These are phyloP conservation scores for Pomatostomus ruficeps DNA, from an alignment of 2,113 vertebrate genomes.

Conservation along the genomic window DNA sequence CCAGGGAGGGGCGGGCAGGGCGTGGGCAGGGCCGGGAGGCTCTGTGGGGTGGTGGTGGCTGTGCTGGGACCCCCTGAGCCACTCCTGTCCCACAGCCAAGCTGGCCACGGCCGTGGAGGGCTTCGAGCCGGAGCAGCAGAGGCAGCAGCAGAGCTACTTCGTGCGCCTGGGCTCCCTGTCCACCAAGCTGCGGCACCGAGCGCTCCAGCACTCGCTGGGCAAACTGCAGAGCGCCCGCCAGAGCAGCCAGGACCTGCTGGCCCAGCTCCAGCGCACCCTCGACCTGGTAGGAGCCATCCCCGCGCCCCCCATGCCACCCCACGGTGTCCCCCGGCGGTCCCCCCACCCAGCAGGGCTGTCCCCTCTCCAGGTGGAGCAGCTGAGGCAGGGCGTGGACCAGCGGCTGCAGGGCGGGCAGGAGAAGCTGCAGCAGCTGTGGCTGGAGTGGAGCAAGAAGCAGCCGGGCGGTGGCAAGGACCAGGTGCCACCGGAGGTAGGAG, in stretches of 20 bases:
- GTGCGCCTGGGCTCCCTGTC: constrained; percentile 93
- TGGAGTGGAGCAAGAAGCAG: constrained; percentile 74
- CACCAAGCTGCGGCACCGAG: constrained; percentile 78
- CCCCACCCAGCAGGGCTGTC: too few relatives aligned
- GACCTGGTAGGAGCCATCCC: constrained; percentile 76
- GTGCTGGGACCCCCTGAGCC: neutral
- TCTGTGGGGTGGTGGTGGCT: accelerated
- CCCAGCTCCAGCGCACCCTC: constrained; percentile 81
- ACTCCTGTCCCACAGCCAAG: constrained; percentile 12
- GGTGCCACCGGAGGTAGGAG: neutral
- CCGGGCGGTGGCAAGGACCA: neutral
- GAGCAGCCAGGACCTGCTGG: constrained; percentile 70
- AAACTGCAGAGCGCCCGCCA: constrained; percentile 77
- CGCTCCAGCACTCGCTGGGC: constrained; percentile 82
- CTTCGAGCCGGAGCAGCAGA: constrained; percentile 62
- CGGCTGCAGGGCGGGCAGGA: constrained; percentile 69
- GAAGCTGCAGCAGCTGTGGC: constrained; percentile 81
- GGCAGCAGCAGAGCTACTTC: constrained; percentile 79
- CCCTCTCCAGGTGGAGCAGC: constrained; percentile 49
- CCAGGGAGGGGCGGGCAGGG: neutral
- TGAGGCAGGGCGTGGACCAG: constrained; percentile 67
- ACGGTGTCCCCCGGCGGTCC: accelerated
- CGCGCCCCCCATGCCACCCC: accelerated
- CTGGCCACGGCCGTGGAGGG: constrained; percentile 65
- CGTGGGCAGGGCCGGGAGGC: neutral